Base-by-base conservation (phyloP, 2,888 invertebrate species). In the Lepidonotus clava region DNA sequence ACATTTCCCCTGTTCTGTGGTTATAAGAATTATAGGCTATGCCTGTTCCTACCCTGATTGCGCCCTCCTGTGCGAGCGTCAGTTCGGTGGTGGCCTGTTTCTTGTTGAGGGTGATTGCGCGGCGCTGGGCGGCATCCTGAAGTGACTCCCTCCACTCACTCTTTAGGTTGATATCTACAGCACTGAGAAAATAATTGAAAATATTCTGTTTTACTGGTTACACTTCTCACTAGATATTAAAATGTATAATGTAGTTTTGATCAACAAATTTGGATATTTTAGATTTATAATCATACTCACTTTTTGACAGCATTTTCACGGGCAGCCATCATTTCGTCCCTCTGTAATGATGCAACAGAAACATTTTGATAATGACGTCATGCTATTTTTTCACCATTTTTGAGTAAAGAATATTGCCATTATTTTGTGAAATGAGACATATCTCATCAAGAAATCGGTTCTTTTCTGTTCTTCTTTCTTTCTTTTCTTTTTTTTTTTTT, bases 311-410 rank as follows among this genome's bases (percentile, higher is more conserved):
- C 38, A 1, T 76, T 76, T 24, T 76, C 76, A 14, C 40, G 34
- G 18, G 76, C 76, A 40, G 21, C 76, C 76, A 76, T 76, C 76
- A 76, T 76, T 76, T 76, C 76, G 38, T 76, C 76, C 38, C 76
- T 36, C 76, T 76, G 76, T 18, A 34, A 76, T n/a, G n/a, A n/a
- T n/a, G n/a, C n/a, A n/a, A n/a, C n/a, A n/a, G n/a, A n/a, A n/a
- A n/a, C n/a, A n/a, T n/a, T n/a, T n/a, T n/a, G n/a, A n/a, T n/a
- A n/a, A n/a, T n/a, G n/a, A n/a, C n/a, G n/a, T n/a, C n/a, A n/a
- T n/a, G n/a, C n/a, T n/a, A n/a, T n/a, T n/a, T n/a, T n/a, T n/a
- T n/a, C n/a, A n/a, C n/a, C n/a, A n/a, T n/a, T n/a, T n/a, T n/a
- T n/a, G n/a, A n/a, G n/a, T n/a, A n/a, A n/a, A n/a, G n/a, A n/a